Conservation (phyloP, 2,113 vertebrate species). For the Brienomyrus brachyistius region DNA sequence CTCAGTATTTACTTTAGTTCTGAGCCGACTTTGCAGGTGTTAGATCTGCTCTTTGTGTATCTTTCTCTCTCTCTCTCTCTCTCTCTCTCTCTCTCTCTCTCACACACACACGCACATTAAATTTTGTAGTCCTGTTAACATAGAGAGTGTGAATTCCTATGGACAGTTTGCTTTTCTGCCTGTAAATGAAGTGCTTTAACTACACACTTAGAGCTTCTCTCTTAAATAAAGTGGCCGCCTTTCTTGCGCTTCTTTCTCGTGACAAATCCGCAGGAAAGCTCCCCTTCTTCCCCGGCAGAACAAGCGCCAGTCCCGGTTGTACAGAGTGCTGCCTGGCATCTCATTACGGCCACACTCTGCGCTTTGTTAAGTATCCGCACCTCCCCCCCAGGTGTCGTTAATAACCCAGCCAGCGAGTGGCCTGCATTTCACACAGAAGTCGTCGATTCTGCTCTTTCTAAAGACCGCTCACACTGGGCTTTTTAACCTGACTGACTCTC, state of each 20-base stretch:
- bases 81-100: not conserved
- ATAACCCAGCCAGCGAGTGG: constrained; percentile 13
- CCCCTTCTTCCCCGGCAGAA: not conserved
- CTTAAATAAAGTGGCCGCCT: not conserved
- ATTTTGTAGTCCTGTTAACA: not conserved
- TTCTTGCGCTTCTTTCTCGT: not conserved
- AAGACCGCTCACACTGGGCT: constrained; percentile 48
- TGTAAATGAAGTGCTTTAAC: not conserved
- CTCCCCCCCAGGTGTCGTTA: not conserved
- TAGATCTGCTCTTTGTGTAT: not conserved
- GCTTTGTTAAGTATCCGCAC: not conserved
- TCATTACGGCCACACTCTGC: not conserved
- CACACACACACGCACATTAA: not conserved
- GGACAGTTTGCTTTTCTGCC: not conserved
- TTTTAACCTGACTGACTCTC: constrained; percentile 26
- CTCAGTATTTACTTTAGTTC: not conserved
- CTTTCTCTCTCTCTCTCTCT: not conserved
- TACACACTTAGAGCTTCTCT: not conserved
- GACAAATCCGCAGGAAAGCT: not conserved
- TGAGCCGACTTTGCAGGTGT: constrained; percentile 2
- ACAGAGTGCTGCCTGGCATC: not conserved
- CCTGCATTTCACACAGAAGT: constrained; percentile 59
- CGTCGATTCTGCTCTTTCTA: constrained; percentile 54
- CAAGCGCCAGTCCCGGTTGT: not conserved
- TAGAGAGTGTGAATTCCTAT: not conserved